Percentiles rank a stretch among this genome's conserved stretches.
phyloP scores from a whole-genome alignment of 2,113 vertebrate genomes.

The Macquaria ambigua region DNA sequence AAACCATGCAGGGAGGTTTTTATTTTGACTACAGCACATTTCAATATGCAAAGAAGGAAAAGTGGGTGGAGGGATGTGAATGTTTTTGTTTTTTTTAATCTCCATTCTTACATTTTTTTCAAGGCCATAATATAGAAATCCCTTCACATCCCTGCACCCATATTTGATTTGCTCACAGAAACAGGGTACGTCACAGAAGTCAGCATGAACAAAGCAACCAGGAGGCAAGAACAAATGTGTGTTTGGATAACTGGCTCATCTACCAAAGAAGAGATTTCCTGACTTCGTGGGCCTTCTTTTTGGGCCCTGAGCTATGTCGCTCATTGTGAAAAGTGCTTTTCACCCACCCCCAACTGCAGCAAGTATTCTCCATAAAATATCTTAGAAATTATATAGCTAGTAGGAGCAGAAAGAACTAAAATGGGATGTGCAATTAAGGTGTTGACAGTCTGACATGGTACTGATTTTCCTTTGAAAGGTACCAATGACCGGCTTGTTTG shows the following conservation, averaged over 20 bases:
- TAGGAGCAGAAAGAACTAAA: not conserved
- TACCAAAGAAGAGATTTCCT: not conserved
- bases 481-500: not conserved
- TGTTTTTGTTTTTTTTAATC: not conserved
- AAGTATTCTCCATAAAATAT: not conserved
- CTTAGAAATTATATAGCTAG: not conserved
- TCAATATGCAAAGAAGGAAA: not conserved
- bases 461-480: not conserved
- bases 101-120: not conserved
- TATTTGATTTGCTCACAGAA: not conserved
- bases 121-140: not conserved
- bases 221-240: not conserved
- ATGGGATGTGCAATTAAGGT: conserved; percentile 4
- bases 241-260: not conserved
- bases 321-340: not conserved
- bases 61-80: not conserved
- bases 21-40: not conserved
- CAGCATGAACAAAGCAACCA: not conserved
- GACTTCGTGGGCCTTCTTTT: not conserved
- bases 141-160: not conserved
- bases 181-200: not conserved
- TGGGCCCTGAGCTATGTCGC: not conserved
- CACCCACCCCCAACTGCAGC: not conserved
- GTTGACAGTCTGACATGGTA: not conserved
- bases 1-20: not conserved